phyloP scores from a whole-genome alignment of 1,140 invertebrate species.

The Apis dorsata region DNA sequence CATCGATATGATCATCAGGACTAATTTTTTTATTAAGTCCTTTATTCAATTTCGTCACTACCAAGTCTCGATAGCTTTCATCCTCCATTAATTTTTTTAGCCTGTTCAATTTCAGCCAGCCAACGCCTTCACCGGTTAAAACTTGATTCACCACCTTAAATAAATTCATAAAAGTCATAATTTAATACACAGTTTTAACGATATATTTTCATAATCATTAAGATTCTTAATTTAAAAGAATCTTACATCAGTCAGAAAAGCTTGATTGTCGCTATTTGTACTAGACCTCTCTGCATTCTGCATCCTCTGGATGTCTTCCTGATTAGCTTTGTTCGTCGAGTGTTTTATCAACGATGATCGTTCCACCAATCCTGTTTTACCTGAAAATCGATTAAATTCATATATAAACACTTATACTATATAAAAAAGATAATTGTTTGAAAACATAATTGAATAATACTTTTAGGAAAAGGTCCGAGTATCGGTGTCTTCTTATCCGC shows the following conservation, averaged over 20 bases:
- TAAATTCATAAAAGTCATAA: neutral
- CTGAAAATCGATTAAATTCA: conserved; percentile 28
- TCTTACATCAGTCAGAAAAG: conserved; percentile 90
- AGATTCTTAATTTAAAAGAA: conserved; percentile 18
- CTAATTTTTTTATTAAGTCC: conserved; percentile 96
- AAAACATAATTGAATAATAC: conserved; percentile 62
- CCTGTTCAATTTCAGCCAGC: conserved; percentile 97
- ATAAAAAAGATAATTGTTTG: neutral
- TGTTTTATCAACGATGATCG: conserved; percentile 95
- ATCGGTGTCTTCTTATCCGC: conserved; percentile 82
- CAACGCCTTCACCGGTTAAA: conserved; percentile 96
- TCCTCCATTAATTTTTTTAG: conserved; percentile 99
- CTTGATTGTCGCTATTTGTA: conserved; percentile 92
- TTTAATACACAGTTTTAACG: no score
- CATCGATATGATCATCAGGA: conserved; percentile 97
- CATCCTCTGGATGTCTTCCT: conserved; percentile 84
- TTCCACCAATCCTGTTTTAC: conserved; percentile 89
- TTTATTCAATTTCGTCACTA: conserved; percentile 96
- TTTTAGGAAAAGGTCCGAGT: conserved; percentile 89
- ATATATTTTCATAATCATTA: no score
- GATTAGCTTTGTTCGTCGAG: conserved; percentile 82
- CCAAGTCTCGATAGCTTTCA: conserved; percentile 98
- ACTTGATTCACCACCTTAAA: conserved; percentile 92
- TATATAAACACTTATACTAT: no score
- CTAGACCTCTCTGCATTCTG: conserved; percentile 85